phyloP scores from a whole-genome alignment of 2,888 invertebrate genomes.

The Dolichopus griseipennis region DNA sequence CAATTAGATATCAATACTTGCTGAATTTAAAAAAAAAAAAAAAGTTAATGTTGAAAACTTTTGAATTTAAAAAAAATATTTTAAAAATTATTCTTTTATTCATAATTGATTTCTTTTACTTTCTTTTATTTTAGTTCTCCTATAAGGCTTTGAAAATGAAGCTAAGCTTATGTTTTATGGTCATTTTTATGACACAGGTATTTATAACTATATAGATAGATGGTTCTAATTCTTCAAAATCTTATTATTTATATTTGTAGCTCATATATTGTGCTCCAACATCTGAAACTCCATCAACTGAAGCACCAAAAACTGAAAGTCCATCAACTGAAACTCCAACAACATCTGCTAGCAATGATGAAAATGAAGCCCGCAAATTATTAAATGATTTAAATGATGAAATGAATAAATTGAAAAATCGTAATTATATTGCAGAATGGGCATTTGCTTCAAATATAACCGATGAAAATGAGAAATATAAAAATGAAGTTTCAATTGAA shows the following conservation, averaged over 20 bases:
- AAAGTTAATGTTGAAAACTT: no score
- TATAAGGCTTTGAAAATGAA: background rate
- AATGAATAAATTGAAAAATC: slow-evolving; percentile 51
- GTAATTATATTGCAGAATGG: slow-evolving; percentile 59
- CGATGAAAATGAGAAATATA: slow-evolving; percentile 54
- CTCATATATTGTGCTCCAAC: background rate
- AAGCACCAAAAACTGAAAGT: no score
- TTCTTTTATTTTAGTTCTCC: no score
- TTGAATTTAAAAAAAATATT: no score
- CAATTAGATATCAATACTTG: no score
- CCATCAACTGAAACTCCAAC: background rate
- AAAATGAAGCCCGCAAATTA: slow-evolving; percentile 53
- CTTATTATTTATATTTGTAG: background rate
- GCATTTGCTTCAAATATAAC: slow-evolving; percentile 68
- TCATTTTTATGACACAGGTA: background rate
- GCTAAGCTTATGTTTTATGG: background rate
- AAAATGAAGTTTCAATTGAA: slow-evolving; percentile 37
- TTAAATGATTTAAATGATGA: slow-evolving; percentile 54
- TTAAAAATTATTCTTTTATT: no score
- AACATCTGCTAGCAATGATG: slow-evolving; percentile 29
- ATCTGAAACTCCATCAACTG: background rate
- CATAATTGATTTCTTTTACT: no score
- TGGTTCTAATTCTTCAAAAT: background rate
- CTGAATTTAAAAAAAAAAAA: no score
- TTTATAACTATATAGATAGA: background rate